Base-by-base conservation (phyloP, 1,140 invertebrate genomes). In the Sycobia sp. region DNA sequence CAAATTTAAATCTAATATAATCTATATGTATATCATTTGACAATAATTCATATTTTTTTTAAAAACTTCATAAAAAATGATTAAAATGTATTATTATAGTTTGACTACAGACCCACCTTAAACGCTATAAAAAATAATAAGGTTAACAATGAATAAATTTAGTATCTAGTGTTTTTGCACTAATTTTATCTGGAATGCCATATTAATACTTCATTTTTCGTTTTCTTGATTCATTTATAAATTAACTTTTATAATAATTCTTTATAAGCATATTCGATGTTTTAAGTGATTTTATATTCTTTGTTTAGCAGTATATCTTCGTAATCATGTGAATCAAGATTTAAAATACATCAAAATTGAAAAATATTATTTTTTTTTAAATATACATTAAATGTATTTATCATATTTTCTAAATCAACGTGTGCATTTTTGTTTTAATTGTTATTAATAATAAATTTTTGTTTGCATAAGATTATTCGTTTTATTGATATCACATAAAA, bases 401-500 rank as follows among this genome's bases (percentile, higher is more conserved):
- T 43, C 25, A 44, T 13, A 23, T 63, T 56, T n/a, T n/a, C 34
- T 39, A 14, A 46, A 36, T 18, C 41, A 23, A 64, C 46, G 23
- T 50, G 47, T 41, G 14, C 38, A 44, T 39, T 53, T 65, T 41
- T 65, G 46, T 49, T 65, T 57, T n/a, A 56, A 41, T 58, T 29
- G n/a, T 46, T 32, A 29, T 41, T 51, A 34, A 62, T 53, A 13
- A 39, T 53, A 13, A 39, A 43, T 34, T 44, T 46, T 10, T 38
- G 43, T 23, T 22, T 39, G 8, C 53, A 25, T 38, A 55, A 53
- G 16, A 39, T 55, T 55, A 20, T 57, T 46, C 32, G 60, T 54
- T 53, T 58, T 60, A 60, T 59, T 27, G 32, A 60, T 60, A 65
- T 65, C 50, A 60, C 51, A 65, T 51, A 38, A 56, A 61, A 61